Evolutionary conservation across 2,888 invertebrate species (phyloP), one percentile per base, ranked within the genome.

Genomic region (Deilephila elpenor): DNA sequence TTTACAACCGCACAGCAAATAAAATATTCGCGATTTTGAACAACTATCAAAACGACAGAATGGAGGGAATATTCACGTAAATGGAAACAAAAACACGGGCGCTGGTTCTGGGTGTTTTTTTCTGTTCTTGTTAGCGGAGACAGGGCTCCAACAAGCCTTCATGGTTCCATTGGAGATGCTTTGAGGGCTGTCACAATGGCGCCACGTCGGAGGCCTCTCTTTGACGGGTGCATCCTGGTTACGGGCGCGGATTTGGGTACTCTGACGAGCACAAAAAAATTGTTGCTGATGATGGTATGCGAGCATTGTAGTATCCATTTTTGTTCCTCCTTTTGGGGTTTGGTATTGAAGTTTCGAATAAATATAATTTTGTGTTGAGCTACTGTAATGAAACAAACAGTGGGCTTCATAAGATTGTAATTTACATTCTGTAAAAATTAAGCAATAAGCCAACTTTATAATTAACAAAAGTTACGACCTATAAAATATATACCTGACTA

Each of bases 151-250:
- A 74, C 71, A 71, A 64, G 70, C 25, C 67, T 56, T 62, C 70
- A 62, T 34, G 73, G 71, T 67, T 32, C 53, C 71, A 71, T 73
- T 70, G 62, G 73, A 73, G 62, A 56, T 71, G 81, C 88, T 88
- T 88, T 88, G 88, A 88, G 84, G 75, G 78, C 75, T 76, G 71
- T 82, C 77, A 88, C 88, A 89, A 88, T 89, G 80, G 79, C 77
- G 74, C 78, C 79, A 79, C 82, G 82, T 77, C 76, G 74, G 74
- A 60, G 64, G 78, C 79, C 75, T 74, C 75, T 71, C 82, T 79
- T 82, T 81, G 82, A 81, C 77, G 79, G 80, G 84, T 78, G 80
- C 76, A 78, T 78, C 77, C 79, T 78, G 67, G 59, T 14, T 34
- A 61, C 74, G 56, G 72, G 72, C 8, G 17, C 37, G 72, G 20